phyloP scores from a whole-genome alignment of 64 coral and sea anemone genomes.

The Acropora tenuis region DNA sequence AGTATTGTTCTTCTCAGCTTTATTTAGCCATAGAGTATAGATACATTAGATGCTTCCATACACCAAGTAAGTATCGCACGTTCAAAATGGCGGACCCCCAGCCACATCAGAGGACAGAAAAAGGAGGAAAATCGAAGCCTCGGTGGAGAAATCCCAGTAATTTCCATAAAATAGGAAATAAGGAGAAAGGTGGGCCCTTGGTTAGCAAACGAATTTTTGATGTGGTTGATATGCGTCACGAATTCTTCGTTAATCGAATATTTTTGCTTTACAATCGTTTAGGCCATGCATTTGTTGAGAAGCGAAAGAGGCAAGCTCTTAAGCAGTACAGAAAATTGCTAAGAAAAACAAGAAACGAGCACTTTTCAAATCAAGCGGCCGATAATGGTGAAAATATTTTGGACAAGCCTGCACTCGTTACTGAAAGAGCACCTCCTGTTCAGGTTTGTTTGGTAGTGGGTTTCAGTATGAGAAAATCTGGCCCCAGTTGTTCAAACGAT shows the following conservation, averaged over 20 bases:
- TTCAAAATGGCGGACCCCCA: constrained; percentile 54
- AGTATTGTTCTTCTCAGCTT: too few species aligned
- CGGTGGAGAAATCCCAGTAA: constrained; percentile 24
- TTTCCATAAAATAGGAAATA: constrained; percentile 44
- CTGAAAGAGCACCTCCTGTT: background rate
- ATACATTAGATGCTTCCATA: too few species aligned
- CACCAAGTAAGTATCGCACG: too few species aligned
- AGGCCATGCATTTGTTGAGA: constrained; percentile 89
- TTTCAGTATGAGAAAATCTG: too few species aligned
- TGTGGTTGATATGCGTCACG: background rate
- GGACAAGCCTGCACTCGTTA: background rate
- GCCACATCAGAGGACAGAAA: background rate
- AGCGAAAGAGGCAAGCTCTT: constrained; percentile 70
- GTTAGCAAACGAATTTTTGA: background rate
- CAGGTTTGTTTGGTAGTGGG: background rate
- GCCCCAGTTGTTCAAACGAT: too few species aligned
- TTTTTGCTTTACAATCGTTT: background rate
- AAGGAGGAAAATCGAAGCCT: constrained; percentile 6
- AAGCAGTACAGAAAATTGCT: constrained; percentile 84
- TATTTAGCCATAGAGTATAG: too few species aligned
- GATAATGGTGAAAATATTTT: background rate
- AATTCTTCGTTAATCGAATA: background rate
- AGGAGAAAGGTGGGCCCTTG: constrained; percentile 41
- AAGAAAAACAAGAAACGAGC: constrained; percentile 69
- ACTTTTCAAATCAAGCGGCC: background rate